These are phyloP conservation scores for Saimiri boliviensis DNA, from an alignment of 2,113 vertebrate genomes.

Conservation along the genomic window DNA sequence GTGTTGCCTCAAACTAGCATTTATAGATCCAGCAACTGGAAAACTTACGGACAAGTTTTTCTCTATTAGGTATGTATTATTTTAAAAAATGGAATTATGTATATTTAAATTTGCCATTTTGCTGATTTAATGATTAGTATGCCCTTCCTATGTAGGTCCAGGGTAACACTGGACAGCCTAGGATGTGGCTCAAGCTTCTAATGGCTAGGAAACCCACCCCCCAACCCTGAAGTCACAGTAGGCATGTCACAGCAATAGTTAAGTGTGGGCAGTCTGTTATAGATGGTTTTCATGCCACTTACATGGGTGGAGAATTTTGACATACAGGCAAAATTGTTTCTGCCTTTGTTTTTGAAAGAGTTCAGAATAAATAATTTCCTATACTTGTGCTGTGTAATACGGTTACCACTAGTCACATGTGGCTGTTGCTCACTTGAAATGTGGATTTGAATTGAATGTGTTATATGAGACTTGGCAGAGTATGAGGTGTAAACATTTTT, in stretches of 20 bases:
- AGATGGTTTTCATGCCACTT: background rate
- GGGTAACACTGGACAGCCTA: background rate
- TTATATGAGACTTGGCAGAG: background rate
- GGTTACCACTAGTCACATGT: background rate
- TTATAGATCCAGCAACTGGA: slow-evolving; percentile 94
- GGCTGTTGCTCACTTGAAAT: background rate
- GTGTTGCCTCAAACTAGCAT: slow-evolving; percentile 96
- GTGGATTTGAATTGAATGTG: background rate
- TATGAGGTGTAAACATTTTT: too few relatives aligned
- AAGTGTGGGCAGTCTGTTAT: background rate
- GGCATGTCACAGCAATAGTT: background rate
- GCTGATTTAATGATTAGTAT: background rate
- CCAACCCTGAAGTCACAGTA: background rate
- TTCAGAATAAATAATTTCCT: background rate
- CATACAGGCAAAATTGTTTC: background rate
- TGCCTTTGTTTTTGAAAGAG: background rate
- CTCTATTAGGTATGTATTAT: slow-evolving; percentile 92
- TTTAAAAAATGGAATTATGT: background rate
- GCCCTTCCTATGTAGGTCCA: background rate
- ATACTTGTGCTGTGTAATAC: fast-evolving
- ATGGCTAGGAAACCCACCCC: background rate
- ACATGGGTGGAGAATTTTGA: background rate
- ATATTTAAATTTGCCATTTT: background rate
- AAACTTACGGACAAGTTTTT: slow-evolving; percentile 94
- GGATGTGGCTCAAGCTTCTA: background rate